Base-by-base conservation (phyloP, 2,797 vertebrate genomes). In the Neosilurus mollespiculum region DNA sequence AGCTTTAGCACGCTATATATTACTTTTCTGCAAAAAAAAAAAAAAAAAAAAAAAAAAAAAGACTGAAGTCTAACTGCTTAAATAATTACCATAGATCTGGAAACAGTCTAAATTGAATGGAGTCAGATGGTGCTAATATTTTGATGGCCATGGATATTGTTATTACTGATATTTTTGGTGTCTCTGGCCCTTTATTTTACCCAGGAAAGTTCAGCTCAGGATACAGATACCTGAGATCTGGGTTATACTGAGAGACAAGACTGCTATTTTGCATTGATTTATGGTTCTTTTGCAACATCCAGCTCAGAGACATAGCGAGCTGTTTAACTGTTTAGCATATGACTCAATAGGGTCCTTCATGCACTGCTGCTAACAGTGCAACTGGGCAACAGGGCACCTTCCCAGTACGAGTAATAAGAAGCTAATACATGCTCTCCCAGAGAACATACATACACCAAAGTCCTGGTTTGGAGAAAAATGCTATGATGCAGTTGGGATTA, bases 61-160 rank as follows among this genome's bases (percentile, higher is more conserved):
- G 67, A 72, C 65, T 53, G 24, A 73, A 22, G 30, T 66, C 78
- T 43, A 82, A 73, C 73, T 20, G 37, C 43, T 9, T n/a, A 69
- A 81, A 77, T 65, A 84, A 78, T 64, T n/a, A 61, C 53, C 0
- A 6, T 84, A 88, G 83, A 85, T 89, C 89, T 92, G 91, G 90
- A 90, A 92, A 89, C 88, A 75, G 88, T 93, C 91, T 90, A 90
- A 87, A 87, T 85, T 75, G 84, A 87, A 89, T 76, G 69, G 77
- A 83, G 79, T 90, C 90, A 87, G 80, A 80, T 89, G 71, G 86
- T 64, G 85, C 83, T 89, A 85, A 85, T 89, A 91, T 90, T 93
- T 93, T 90, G 81, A 89, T 81, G 80, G 87, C 90, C 90, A 89
- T 91, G 90, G 91, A 93, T 93, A 92, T 88, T 87, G 86, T 76